Evolutionary conservation across 2,797 vertebrate species (phyloP), one percentile per base, ranked within the genome.

Genomic region (Macrochelys suwanniensis): DNA sequence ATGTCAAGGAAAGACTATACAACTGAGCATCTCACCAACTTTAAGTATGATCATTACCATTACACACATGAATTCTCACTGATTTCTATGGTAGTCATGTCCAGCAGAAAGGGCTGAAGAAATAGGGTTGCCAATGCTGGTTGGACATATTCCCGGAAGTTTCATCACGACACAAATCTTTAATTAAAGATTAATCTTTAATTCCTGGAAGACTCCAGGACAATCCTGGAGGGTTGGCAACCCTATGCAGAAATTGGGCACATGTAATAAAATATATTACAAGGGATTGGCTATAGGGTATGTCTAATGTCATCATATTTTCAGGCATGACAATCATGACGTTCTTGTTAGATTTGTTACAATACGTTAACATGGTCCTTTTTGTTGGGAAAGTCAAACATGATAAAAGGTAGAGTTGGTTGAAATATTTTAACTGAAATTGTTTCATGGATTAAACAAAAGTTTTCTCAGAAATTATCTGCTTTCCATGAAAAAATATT

Each of bases 241-340:
- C 17, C 51, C 19, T 53, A 53, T 59, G 57, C 57, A 59, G 31
- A 65, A 65, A 61, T 61, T 33, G 31, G 7, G 15, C 33, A 6
- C 33, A 68, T 9, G 33, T n/a, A n/a, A 33, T 11, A 31, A 83
- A 84, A 33, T 0, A 1, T 3, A 2, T 0, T 0, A 8, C 37
- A 65, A 61, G 6, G 21, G 23, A 47, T 15, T 45, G 71, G 42
- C 71, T 13, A 26, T 8, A 7, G 45, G 11, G 13, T 28, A 76
- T 45, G 16, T 76, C 26, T 47, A 45, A 47, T 76, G 10, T 4
- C 42, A 2, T 3, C n/a, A 56, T 49, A n/a, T 6, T 49, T 5
- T 12, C 19, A 87, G 78, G 9, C 26, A 78, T 9, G 3, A 71
- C 6, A 59, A 45, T 71, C 9, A 78, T 50, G n/a, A 86, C 51